Base-by-base conservation (phyloP, 2,113 vertebrate genomes). In the Dipodomys merriami region DNA sequence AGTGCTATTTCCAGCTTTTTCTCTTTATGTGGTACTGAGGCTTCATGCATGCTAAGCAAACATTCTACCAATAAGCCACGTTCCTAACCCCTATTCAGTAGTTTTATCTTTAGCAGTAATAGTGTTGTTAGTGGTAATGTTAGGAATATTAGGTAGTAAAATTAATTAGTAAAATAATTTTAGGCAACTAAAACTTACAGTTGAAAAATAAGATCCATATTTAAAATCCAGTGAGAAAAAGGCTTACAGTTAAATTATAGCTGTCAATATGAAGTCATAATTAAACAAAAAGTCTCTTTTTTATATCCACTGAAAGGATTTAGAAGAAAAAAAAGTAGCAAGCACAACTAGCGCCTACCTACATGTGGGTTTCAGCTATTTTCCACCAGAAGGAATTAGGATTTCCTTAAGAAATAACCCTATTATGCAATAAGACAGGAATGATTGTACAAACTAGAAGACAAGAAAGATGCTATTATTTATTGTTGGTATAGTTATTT, bases 321-420 rank as follows among this genome's bases (percentile, higher is more conserved):
- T 83, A 60, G 72, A 93, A 95, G 83, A 33, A 95, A 62, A 79
- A 65, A 87, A 18, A 72, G 12, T 77, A 79, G 11, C 80, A 91
- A 65, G 25, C 25, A 78, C 27, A 83, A n/a, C 19, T 79, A 87
- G 4, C 64, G 60, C 81, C 15, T 74, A 92, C 81, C 15, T 74
- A 92, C 71, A 60, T 68, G 7, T 79, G 92, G 30, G 22, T 83
- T 92, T 90, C 77, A 90, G 65, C 57, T 30, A 72, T 62, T 67
- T 3, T 23, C 53, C 46, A 49, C 44, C 69, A 67, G 60, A 92
- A 82, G 69, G 33, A 83, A 68, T 6, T 35, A n/a, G 27, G 8
- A 29, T 25, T 46, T 83, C 60, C 91, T 91, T 46, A 30, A 91
- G 67, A 91, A n/a, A n/a, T n/a, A n/a, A 74, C 22, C 27, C 44